Evolutionary conservation across 2,888 invertebrate species (phyloP).

Genomic region (Sminthurinus aureus): DNA sequence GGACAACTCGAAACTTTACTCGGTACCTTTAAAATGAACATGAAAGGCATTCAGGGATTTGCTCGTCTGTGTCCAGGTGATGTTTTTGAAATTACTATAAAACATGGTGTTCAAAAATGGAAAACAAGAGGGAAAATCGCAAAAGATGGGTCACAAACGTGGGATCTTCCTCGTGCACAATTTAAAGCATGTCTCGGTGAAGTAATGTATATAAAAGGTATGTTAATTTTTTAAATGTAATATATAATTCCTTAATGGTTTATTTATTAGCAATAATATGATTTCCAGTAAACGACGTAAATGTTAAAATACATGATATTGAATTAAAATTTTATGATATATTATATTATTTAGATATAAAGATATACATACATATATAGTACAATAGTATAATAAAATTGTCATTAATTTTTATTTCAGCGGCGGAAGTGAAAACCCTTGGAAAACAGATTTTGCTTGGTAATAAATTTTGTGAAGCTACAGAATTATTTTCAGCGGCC

Average conservation of each 20-base stretch:
- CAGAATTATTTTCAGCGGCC: conserved; percentile 68
- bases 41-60: conserved; percentile 69
- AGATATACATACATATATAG: too few species aligned
- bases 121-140: conserved; percentile 67
- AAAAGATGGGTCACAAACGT: conserved; percentile 66
- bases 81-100: conserved; percentile 68
- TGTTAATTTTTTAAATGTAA: neutral
- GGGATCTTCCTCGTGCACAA: conserved; percentile 63
- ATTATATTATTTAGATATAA: too few species aligned
- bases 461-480: conserved; percentile 68
- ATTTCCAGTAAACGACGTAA: neutral
- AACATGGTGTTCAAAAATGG: conserved; percentile 69
- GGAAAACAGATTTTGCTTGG: conserved; percentile 64
- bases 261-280: neutral
- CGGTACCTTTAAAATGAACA: conserved; percentile 66
- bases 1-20: conserved; percentile 65
- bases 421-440: conserved; percentile 61
- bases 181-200: conserved; percentile 66
- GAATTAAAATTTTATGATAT: too few species aligned
- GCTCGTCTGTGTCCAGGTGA: conserved; percentile 69
- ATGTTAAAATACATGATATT: neutral
- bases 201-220: conserved; percentile 63
- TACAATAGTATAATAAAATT: too few species aligned
- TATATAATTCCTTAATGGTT: neutral
- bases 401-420: conserved; percentile 62